Evolutionary conservation across 2,888 invertebrate species (phyloP), one percentile per base, ranked within the genome.

Genomic region (Latheticus oryzae): DNA sequence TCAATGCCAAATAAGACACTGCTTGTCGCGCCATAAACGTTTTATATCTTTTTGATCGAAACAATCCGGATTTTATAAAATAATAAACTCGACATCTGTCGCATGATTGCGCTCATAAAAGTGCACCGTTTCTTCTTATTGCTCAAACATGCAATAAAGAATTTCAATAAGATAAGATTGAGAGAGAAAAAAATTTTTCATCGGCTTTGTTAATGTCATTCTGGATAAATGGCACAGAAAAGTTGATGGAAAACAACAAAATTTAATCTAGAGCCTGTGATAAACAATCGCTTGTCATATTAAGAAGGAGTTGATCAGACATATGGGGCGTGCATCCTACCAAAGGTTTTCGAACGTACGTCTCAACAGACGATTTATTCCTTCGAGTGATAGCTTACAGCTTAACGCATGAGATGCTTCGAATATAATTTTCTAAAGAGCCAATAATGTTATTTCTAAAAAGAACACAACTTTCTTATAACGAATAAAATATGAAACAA

Each of bases 281-380:
- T 73, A 73, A 74, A 76, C 73, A 73, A 72, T 74, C 71, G 70
- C 70, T 68, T 72, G 73, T 73, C 73, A 72, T 72, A 75, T 74
- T 74, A 73, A 68, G 65, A 62, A 67, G 64, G 64, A 69, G 69
- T 72, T 66, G 72, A 74, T 76, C 73, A 68, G 70, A 68, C 72
- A 73, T 74, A 75, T 77, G 75, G 74, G 71, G 74, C 76, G 76
- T 76, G 70, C 62, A 72, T 75, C 74, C 73, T 48, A 15, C 15
- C 15, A 42, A 16, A 35, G 48, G 30, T 47, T 32, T 33, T 21
- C 16, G 16, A 37, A 11, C 33, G 8, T 42, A 42, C 26, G 17
- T 28, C 26, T 42, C 15, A 42, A 32, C 45, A 33, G 32, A 47
- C 33, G 45, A 42, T 42, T 42, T 42, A 42, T 42, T 28, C 16